A percentile compares a stretch with the other conserved stretches of the same genome.
Conservation (phyloP, 1,140 invertebrate genomes). For the Calephelis virginiensis region DNA sequence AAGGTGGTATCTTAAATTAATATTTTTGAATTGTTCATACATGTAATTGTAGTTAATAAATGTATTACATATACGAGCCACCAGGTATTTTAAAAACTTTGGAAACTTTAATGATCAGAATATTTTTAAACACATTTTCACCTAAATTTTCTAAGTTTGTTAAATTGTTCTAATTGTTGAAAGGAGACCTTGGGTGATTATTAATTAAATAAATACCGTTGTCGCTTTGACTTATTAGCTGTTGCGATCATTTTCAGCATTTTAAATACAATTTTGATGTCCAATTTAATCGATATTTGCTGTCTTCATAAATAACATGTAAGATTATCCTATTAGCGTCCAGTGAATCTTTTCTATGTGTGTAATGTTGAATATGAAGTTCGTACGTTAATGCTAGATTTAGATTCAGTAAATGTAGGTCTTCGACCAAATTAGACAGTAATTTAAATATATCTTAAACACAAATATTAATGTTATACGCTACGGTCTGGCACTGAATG, state of each 20-base stretch:
- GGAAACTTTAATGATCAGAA: no score
- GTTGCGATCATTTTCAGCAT: conserved; percentile 17
- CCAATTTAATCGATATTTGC: conserved; percentile 65
- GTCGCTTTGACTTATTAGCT: conserved; percentile 5
- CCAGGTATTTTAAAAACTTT: no score
- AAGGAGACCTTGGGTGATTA: no score
- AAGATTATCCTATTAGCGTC: conserved; percentile 57
- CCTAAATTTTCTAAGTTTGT: no score
- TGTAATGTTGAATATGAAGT: conserved; percentile 16
- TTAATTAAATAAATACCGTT: not conserved
- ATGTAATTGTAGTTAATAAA: no score
- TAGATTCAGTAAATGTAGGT: conserved; percentile 63
- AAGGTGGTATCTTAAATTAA: no score
- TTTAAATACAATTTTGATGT: conserved; percentile 55
- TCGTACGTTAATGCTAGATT: conserved; percentile 53
- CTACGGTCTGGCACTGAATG: conserved; percentile 41
- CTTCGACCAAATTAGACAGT: conserved; percentile 70
- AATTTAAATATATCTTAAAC: conserved; percentile 65
- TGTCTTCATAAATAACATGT: conserved; percentile 52
- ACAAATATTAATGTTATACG: conserved; percentile 57
- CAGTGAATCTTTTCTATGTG: conserved; percentile 41
- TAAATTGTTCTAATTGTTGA: no score
- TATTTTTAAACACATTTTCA: no score
- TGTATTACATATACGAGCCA: no score
- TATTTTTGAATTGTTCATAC: no score